These are phyloP conservation scores for Hephaestus fuliginosus DNA, from an alignment of 2,797 vertebrate genomes.

Conservation along the genomic window DNA sequence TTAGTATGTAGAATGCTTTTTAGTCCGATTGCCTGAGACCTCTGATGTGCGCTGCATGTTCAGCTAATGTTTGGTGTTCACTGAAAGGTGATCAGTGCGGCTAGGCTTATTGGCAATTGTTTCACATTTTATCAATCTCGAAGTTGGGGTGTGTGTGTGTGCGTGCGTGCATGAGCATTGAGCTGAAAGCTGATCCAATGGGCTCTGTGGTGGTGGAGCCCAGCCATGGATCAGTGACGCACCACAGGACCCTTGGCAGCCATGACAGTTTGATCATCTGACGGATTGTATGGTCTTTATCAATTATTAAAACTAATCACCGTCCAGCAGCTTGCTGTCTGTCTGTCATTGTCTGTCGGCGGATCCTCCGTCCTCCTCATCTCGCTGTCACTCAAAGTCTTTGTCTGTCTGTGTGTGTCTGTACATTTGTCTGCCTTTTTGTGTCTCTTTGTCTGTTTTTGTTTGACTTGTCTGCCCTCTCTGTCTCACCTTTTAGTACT, in stretches of 20 bases:
- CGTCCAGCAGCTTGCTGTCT: conserved; percentile 55
- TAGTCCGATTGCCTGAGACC: conserved; percentile 7
- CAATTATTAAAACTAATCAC: conserved; percentile 84
- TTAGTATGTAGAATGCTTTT: conserved; percentile 25
- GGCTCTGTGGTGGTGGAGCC: conserved; percentile 52
- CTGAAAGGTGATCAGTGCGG: conserved; percentile 12
- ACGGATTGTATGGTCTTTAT: conserved; percentile 79
- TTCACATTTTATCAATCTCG: conserved; percentile 27
- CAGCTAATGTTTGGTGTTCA: conserved; percentile 12
- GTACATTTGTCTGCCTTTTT: conserved; percentile 19
- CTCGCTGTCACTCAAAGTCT: conserved; percentile 37
- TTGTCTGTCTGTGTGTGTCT: conserved; percentile 24
- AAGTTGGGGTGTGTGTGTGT: conserved; percentile 32
- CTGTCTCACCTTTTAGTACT: not conserved
- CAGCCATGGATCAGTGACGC: conserved; percentile 69
- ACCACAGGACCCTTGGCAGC: conserved; percentile 75
- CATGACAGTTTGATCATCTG: conserved; percentile 79
- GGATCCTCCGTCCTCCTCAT: conserved; percentile 23
- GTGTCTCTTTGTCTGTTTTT: conserved; percentile 24
- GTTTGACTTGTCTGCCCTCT: conserved; percentile 17
- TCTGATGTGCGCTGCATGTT: conserved; percentile 8
- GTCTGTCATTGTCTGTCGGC: conserved; percentile 48
- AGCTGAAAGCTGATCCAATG: conserved; percentile 75
- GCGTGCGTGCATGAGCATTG: conserved; percentile 10
- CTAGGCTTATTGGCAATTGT: conserved; percentile 15